A percentile compares a stretch with the other conserved stretches of the same genome.
Evolutionary conservation across 2,113 vertebrate species (phyloP).

Genomic region (Circaetus gallicus): DNA sequence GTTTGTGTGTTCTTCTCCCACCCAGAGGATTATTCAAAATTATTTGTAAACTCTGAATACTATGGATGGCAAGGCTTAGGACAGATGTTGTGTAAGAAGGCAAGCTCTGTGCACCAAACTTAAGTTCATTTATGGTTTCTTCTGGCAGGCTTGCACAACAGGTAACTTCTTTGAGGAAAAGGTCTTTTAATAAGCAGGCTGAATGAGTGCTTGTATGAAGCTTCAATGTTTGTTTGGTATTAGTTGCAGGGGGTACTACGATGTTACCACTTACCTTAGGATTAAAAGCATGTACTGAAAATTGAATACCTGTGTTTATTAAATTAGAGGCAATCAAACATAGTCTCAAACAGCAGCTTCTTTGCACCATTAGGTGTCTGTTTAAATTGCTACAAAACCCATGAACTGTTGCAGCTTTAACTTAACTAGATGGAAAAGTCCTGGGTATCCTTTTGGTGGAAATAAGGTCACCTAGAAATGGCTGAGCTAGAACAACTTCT

Average conservation of each 20-base stretch:
- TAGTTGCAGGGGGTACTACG: not conserved
- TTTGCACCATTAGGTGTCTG: not conserved
- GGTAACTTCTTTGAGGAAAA: not conserved
- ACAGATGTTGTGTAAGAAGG: not conserved
- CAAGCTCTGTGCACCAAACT: not conserved
- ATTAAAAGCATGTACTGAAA: not conserved
- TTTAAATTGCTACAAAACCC: not conserved
- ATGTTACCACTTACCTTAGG: not conserved
- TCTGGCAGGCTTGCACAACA: not conserved
- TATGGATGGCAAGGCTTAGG: not conserved
- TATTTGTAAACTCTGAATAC: not conserved
- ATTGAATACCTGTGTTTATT: not conserved
- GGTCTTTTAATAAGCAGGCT: not conserved
- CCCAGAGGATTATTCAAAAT: not conserved
- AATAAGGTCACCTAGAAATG: not conserved
- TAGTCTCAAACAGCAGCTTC: not conserved
- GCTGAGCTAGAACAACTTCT: not conserved
- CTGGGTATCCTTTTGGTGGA: not conserved
- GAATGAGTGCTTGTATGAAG: not conserved
- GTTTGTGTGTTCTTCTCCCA: not conserved
- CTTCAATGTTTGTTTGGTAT: not conserved
- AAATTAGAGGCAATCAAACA: not conserved
- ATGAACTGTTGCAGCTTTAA: not conserved
- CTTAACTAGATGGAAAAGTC: not conserved
- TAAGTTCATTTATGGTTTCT: not conserved